Evolutionary conservation across 1,140 invertebrate species (phyloP).

Genomic region (Drosophila aff.): DNA sequence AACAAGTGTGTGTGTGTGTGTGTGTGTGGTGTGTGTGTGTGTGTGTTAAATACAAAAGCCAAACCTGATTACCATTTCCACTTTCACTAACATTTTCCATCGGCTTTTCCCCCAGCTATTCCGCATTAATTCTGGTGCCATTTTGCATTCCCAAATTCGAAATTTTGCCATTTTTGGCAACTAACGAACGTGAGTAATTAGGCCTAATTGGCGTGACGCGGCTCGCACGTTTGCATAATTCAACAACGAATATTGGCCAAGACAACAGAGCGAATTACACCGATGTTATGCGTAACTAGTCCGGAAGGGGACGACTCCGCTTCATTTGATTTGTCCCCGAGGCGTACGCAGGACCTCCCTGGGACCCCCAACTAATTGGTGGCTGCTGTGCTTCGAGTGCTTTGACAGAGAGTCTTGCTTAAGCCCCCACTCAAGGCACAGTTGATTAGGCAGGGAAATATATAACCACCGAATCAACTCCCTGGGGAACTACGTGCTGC

Average conservation of each 20-base stretch:
- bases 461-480: not conserved
- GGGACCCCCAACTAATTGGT: conserved; percentile 8
- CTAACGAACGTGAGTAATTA: conserved; percentile 56
- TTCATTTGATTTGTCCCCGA: not conserved
- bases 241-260: conserved; percentile 42
- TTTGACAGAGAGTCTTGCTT: not conserved
- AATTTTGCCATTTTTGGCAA: conserved; percentile 17
- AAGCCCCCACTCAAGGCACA: not conserved
- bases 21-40: not conserved
- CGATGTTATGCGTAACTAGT: not conserved
- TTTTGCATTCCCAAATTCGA: conserved; percentile 9
- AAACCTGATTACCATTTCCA: not conserved
- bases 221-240: conserved; percentile 44
- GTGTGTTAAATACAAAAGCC: conserved; percentile 5
- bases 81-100: not conserved
- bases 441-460: not conserved
- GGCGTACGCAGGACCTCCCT: not conserved
- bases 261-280: not conserved
- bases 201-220: conserved; percentile 33
- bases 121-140: not conserved
- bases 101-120: not conserved
- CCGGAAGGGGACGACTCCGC: not conserved
- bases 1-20: not conserved
- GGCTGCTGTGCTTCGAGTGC: not conserved
- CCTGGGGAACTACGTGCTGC: not conserved